Conservation (phyloP, 2,113 vertebrate genomes). For the Eulemur rufifrons region DNA sequence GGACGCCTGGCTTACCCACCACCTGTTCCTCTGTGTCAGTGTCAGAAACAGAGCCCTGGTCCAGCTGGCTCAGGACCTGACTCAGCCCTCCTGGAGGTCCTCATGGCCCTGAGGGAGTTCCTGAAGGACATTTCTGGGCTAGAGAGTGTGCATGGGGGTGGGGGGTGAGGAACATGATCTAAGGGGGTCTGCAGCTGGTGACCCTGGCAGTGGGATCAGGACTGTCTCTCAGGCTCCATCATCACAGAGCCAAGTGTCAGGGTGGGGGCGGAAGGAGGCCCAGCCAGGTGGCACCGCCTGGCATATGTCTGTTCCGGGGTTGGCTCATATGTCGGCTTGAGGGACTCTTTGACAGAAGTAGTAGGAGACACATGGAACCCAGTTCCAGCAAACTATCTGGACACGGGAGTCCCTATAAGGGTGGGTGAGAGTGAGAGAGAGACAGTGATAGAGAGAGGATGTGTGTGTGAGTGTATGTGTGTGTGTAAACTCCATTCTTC, state of each 20-base stretch:
- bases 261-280: slow-evolving; percentile 24
- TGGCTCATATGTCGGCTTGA: neutral
- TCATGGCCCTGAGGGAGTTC: neutral
- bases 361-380: slow-evolving; percentile 16
- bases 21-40: slow-evolving; percentile 58
- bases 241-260: slow-evolving; percentile 3
- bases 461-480: neutral
- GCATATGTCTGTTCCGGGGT: slow-evolving; percentile 33
- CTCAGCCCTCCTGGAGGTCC: slow-evolving; percentile 18
- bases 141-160: neutral
- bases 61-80: neutral
- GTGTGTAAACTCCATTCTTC: neutral
- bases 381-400: neutral
- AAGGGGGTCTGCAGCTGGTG: neutral
- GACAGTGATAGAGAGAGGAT: too few species aligned
- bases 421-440: neutral
- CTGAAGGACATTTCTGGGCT: neutral
- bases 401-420: neutral
- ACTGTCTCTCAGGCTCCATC: neutral
- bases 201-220: neutral
- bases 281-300: neutral
- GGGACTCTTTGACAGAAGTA: slow-evolving; percentile 12
- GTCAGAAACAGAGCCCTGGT: slow-evolving; percentile 26
- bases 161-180: neutral
- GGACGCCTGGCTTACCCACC: neutral